phyloP scores from a whole-genome alignment of 2,797 vertebrate species.

The Tarsius wallacei region DNA sequence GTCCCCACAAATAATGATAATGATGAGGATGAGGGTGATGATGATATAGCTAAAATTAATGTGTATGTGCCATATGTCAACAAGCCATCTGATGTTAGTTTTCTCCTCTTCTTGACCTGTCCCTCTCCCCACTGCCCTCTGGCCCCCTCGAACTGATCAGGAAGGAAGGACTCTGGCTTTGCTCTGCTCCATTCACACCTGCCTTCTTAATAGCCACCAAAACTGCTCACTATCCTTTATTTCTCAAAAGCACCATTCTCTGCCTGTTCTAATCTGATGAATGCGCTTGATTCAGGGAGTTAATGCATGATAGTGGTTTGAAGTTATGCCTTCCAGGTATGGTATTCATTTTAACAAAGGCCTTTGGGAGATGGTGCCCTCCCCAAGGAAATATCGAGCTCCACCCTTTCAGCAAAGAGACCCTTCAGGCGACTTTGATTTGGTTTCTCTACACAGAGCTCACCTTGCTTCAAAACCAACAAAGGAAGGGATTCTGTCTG shows the following conservation, averaged over 20 bases:
- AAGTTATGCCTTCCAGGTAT: constrained; percentile 34
- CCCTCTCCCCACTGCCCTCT: background rate
- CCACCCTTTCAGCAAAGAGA: background rate
- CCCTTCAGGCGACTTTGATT: constrained; percentile 10
- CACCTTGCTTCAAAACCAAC: constrained; percentile 36
- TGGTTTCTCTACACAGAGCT: constrained; percentile 36
- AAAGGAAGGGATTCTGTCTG: background rate
- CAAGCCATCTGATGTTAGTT: background rate
- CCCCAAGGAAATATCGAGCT: constrained; percentile 35
- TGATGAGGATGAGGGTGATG: background rate
- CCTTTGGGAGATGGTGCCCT: background rate
- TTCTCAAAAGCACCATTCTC: constrained; percentile 4
- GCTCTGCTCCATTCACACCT: background rate
- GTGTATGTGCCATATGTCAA: background rate
- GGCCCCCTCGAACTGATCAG: constrained; percentile 33
- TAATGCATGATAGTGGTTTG: constrained; percentile 13
- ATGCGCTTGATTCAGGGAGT: background rate
- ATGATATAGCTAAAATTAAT: constrained; percentile 1
- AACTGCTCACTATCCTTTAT: constrained; percentile 19
- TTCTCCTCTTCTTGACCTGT: constrained; percentile 21
- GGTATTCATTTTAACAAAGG: background rate
- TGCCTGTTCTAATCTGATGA: constrained; percentile 25
- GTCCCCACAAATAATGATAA: background rate
- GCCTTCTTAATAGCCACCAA: constrained; percentile 25
- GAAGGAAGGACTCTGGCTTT: constrained; percentile 56